Base-by-base conservation (phyloP, 2,888 invertebrate species). In the Ferrisia virgata region DNA sequence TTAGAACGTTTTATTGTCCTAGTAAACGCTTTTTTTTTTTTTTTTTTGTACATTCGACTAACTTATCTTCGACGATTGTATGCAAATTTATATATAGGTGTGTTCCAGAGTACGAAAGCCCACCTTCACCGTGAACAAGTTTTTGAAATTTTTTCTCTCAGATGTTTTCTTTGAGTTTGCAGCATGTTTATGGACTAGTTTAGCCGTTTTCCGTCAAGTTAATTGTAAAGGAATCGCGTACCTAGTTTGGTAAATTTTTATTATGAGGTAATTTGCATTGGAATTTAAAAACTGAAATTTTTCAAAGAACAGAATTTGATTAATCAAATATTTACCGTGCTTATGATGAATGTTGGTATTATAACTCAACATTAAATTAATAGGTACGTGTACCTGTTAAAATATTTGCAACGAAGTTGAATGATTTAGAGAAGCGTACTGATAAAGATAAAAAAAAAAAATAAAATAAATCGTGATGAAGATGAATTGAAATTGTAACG, bases 31-130 rank as follows among this genome's bases (percentile, higher is more conserved):
- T 53, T 76, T 76, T 69, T 18, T 76, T 33, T 18, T 76, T 33
- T 22, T 2, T 43, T 15, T 13, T 22, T 76, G 36, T 47, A 79
- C 31, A 79, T 79, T 79, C 43, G 79, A 31, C 47, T 43, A 79
- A 79, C 79, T 79, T 79, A 79, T 79, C 79, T 43, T 9, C 31
- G 31, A 79, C 79, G 79, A 79, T 79, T 79, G 79, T 79, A 79
- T 79, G 79, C 79, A 79, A 79, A 79, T 79, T 79, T 28, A 43
- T 76, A 39, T 39, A 28, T 78, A 79, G 79, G 79, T 79, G 79
- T 79, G 79, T 79, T 79, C 79, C 28, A 31, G 79, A 79, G 79
- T 79, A 47, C 25, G 31, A 28, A 47, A 47, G 79, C 39, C 79
- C 79, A 39, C 79, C 79, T 79, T 39, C 43, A 9, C 36, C 28